phyloP scores from a whole-genome alignment of 2,113 vertebrate species.

The Taxidea taxus region DNA sequence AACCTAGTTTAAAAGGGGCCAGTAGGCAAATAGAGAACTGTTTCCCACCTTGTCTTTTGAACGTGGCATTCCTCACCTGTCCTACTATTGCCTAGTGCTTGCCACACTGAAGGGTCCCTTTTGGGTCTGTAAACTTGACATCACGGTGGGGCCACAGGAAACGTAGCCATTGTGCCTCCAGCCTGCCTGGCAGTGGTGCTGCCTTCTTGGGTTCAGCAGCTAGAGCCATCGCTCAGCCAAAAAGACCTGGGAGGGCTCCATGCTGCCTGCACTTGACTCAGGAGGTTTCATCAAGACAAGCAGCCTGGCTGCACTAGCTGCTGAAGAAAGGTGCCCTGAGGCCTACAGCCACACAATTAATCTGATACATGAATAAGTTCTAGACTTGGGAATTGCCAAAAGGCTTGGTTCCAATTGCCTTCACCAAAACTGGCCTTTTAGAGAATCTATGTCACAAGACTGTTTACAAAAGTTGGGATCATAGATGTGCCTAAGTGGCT shows the following conservation, averaged over 20 bases:
- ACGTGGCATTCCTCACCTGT: background rate
- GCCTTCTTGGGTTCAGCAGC: background rate
- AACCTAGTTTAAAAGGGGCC: background rate
- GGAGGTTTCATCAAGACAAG: background rate
- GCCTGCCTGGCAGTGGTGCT: background rate
- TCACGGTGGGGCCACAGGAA: background rate
- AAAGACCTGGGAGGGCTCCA: background rate
- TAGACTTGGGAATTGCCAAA: background rate
- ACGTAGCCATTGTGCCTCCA: background rate
- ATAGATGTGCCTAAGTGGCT: background rate
- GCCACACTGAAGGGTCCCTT: background rate
- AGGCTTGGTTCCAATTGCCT: background rate
- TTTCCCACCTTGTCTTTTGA: background rate
- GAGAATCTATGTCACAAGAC: background rate
- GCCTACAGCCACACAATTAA: background rate
- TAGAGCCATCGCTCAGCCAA: background rate
- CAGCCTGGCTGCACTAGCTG: accelerated
- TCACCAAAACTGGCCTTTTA: background rate
- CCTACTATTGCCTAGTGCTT: background rate
- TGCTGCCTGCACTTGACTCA: background rate
- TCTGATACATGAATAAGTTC: background rate
- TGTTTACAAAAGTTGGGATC: background rate
- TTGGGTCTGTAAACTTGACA: background rate
- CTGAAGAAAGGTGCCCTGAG: background rate
- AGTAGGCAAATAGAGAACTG: background rate